phyloP scores from a whole-genome alignment of 2,797 vertebrate genomes.

The Lithobates pipiens region DNA sequence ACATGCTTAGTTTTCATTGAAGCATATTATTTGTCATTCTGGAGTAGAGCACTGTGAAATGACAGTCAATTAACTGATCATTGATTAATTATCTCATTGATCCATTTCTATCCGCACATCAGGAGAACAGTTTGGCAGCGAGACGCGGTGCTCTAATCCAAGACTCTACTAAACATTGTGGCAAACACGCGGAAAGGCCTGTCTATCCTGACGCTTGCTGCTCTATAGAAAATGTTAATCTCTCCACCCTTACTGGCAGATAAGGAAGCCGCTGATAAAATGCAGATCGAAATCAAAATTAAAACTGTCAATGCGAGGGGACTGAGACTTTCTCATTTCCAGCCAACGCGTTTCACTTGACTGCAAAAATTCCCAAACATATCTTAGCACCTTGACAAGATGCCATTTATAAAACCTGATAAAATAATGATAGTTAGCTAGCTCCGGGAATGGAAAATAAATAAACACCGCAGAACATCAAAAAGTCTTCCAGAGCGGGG shows the following conservation, averaged over 20 bases:
- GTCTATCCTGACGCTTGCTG: conserved; percentile 5
- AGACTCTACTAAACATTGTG: neutral
- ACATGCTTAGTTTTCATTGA: conserved; percentile 49
- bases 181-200: neutral
- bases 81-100: conserved; percentile 58
- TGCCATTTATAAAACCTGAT: conserved; percentile 46
- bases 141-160: neutral
- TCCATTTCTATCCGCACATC: conserved; percentile 21
- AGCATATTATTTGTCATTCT: conserved; percentile 48
- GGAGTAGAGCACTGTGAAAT: conserved; percentile 50
- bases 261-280: conserved; percentile 56
- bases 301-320: conserved; percentile 52
- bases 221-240: conserved; percentile 53
- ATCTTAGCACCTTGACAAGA: conserved; percentile 47
- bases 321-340: conserved; percentile 22
- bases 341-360: conserved; percentile 12
- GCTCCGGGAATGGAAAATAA: conserved; percentile 16
- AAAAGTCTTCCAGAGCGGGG: conserved; percentile 1
- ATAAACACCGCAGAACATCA: conserved; percentile 15
- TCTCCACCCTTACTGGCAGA: conserved; percentile 48
- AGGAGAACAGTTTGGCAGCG: conserved; percentile 6
- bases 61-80: conserved; percentile 59
- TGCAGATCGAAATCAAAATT: conserved; percentile 60
- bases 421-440: conserved; percentile 52
- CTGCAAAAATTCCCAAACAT: conserved; percentile 24